phyloP scores from a whole-genome alignment of 2,113 vertebrate genomes.

The Craseonycteris thonglongyai region DNA sequence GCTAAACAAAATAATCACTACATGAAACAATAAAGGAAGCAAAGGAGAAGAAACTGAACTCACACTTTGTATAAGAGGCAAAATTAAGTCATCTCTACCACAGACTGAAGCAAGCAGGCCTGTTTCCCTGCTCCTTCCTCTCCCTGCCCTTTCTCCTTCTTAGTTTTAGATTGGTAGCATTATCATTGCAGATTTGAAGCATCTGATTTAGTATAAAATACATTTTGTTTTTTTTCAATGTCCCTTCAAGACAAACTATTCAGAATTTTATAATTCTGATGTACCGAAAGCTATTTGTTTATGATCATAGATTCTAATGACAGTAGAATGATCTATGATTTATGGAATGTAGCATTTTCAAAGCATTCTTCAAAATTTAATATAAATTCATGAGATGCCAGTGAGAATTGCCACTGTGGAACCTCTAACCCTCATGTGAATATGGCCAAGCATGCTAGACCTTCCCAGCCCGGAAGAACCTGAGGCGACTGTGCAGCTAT shows the following conservation, averaged over 20 bases:
- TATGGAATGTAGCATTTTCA: slow-evolving; percentile 7
- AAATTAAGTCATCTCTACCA: not conserved
- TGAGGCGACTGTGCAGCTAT: not conserved
- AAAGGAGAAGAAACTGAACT: not conserved
- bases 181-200: not conserved
- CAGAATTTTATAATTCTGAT: slow-evolving; percentile 17
- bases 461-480: not conserved
- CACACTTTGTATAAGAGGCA: not conserved
- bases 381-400: slow-evolving; percentile 47
- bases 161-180: not conserved
- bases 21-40: not conserved
- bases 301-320: slow-evolving; percentile 37
- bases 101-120: not conserved
- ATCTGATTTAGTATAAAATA: not conserved
- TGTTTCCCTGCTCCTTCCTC: not conserved
- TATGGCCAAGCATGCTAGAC: not conserved
- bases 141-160: not conserved
- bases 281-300: slow-evolving; percentile 15
- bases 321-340: slow-evolving; percentile 2
- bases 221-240: not conserved
- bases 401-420: not conserved
- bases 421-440: not conserved
- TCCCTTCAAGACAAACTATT: not conserved
- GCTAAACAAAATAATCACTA: not conserved
- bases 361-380: slow-evolving; percentile 17